These are phyloP conservation scores for Actenoides lindsayi DNA, from an alignment of 2,113 vertebrate genomes.

Conservation along the genomic window DNA sequence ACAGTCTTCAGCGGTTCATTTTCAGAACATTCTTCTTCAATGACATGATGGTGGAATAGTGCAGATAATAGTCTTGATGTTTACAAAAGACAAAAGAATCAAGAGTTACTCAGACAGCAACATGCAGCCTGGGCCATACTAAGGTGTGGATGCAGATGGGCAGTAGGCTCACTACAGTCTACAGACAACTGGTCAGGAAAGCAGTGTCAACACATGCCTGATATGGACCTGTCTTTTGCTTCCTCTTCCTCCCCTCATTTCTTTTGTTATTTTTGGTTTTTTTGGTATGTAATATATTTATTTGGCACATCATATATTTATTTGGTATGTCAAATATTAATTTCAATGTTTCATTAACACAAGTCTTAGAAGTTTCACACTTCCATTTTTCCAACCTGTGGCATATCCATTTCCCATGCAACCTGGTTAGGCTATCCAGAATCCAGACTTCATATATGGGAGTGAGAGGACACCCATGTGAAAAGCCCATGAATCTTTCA, in stretches of 20 bases:
- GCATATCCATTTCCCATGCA: neutral
- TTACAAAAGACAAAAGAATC: neutral
- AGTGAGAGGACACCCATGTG: neutral
- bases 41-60: neutral
- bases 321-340: neutral
- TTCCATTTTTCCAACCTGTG: neutral
- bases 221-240: neutral
- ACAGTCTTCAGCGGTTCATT: neutral
- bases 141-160: neutral
- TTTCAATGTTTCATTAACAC: neutral
- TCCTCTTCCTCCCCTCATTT: neutral
- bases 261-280: neutral
- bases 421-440: neutral
- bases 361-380: neutral
- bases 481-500: neutral
- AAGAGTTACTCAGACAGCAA: neutral
- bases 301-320: too few species aligned
- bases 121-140: neutral
- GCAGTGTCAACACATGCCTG: neutral
- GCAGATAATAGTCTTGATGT: neutral
- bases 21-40: conserved; percentile 29
- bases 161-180: neutral
- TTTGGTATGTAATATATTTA: neutral
- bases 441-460: neutral
- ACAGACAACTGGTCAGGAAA: neutral